Evolutionary conservation across 2,113 vertebrate genomes (phyloP).

Genomic region (Aegotheles bennettii): DNA sequence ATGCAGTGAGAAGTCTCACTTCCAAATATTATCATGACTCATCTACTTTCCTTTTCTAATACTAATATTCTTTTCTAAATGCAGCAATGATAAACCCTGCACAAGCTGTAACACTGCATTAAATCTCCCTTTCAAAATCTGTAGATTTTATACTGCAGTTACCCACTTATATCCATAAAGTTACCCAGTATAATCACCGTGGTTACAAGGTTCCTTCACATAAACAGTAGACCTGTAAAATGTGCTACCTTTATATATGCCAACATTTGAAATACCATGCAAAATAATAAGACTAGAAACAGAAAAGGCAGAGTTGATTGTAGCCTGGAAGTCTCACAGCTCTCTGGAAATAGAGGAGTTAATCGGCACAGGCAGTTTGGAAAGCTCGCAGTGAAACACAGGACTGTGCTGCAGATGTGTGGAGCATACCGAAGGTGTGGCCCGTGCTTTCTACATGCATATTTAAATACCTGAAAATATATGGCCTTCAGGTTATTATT

Average conservation of each 20-base stretch:
- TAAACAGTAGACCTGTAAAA: not conserved
- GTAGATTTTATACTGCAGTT: not conserved
- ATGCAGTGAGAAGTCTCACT: not conserved
- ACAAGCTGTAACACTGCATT: not conserved
- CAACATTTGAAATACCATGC: not conserved
- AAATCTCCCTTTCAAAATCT: not conserved
- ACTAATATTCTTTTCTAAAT: not conserved
- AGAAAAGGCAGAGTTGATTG: not conserved
- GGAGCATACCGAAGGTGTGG: slow-evolving; percentile 48
- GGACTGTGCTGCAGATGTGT: slow-evolving; percentile 53
- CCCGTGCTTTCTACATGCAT: slow-evolving; percentile 26
- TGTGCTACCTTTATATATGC: not conserved
- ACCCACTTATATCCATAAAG: not conserved
- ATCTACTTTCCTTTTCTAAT: slow-evolving; percentile 29
- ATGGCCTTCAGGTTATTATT: not conserved
- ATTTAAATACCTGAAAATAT: slow-evolving; percentile 48
- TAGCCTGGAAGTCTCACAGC: not conserved
- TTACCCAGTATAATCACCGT: not conserved
- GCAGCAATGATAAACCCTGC: not conserved
- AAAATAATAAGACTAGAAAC: not conserved
- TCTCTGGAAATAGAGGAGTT: slow-evolving; percentile 57
- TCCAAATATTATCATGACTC: slow-evolving; percentile 32
- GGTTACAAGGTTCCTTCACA: not conserved
- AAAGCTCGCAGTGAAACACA: not conserved
- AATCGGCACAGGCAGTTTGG: slow-evolving; percentile 27